Conservation (phyloP, 1,140 invertebrate genomes). For the Archivesica marissinica region DNA sequence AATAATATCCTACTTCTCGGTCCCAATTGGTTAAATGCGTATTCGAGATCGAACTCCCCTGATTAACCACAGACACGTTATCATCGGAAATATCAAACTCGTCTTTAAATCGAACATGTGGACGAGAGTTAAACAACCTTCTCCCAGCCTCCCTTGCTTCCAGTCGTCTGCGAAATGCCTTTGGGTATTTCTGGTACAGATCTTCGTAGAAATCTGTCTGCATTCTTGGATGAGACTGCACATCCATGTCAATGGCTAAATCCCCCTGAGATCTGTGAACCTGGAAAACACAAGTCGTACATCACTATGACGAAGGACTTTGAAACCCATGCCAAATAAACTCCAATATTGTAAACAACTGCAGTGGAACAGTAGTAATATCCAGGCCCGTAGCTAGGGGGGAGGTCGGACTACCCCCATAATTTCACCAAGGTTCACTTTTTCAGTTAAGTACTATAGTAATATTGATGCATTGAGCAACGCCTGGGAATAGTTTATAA, state of each 20-base stretch:
- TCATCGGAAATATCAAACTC: neutral
- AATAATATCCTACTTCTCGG: constrained; percentile 46
- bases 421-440: too few relatives aligned
- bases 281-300: constrained; percentile 26
- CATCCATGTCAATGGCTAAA: constrained; percentile 3
- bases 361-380: too few relatives aligned
- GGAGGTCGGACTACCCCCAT: too few relatives aligned
- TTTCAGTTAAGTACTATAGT: too few relatives aligned
- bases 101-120: constrained; percentile 44
- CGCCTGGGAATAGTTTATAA: too few relatives aligned
- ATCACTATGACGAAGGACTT: too few relatives aligned
- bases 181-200: constrained; percentile 42
- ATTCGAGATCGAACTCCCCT: constrained; percentile 7
- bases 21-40: constrained; percentile 47
- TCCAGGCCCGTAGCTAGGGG: too few relatives aligned
- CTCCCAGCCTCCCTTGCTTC: constrained; percentile 22
- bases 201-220: constrained; percentile 36
- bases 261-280: constrained; percentile 44
- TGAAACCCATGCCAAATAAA: too few relatives aligned
- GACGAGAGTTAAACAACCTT: constrained; percentile 32
- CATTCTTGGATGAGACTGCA: constrained; percentile 8
- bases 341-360: too few relatives aligned
- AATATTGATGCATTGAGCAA: too few relatives aligned
- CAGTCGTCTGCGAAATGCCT: constrained; percentile 9
- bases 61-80: neutral